Percentiles rank a stretch among this genome's conserved stretches.
Evolutionary conservation across 2,888 invertebrate species (phyloP).

Genomic region (Volucella inanis): DNA sequence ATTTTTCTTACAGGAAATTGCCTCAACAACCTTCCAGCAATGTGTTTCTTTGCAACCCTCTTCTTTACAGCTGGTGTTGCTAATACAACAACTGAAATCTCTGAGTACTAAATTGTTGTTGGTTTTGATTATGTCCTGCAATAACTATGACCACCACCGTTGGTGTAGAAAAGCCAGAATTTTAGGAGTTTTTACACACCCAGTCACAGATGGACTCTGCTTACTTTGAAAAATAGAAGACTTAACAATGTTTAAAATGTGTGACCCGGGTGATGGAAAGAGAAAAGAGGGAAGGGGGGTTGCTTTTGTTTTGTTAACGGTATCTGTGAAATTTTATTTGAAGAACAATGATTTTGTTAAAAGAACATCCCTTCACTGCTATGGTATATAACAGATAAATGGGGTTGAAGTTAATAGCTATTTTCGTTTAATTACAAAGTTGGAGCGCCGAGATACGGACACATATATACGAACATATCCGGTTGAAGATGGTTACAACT

Average conservation of each 20-base stretch:
- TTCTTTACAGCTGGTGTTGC: not conserved
- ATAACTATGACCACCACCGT: slow-evolving; percentile 53
- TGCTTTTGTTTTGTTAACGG: slow-evolving; percentile 36
- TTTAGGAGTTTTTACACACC: slow-evolving; percentile 44
- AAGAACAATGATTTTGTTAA: slow-evolving; percentile 19
- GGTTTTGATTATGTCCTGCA: slow-evolving; percentile 65
- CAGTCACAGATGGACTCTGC: slow-evolving; percentile 25
- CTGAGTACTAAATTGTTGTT: slow-evolving; percentile 13
- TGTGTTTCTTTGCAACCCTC: slow-evolving; percentile 11
- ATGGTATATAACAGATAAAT: slow-evolving; percentile 25
- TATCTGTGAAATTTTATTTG: slow-evolving; percentile 36
- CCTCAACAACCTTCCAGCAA: slow-evolving; percentile 51
- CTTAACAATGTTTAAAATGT: slow-evolving; percentile 31
- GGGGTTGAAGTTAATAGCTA: slow-evolving; percentile 46
- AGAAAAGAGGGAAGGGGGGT: not conserved
- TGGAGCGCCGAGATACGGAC: not conserved
- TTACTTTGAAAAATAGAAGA: slow-evolving; percentile 29
- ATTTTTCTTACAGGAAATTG: slow-evolving; percentile 61
- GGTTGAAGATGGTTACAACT: not conserved
- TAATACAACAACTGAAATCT: not conserved
- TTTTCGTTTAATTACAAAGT: slow-evolving; percentile 23
- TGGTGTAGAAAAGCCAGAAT: slow-evolving; percentile 32
- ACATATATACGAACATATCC: not conserved
- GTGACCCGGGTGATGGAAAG: slow-evolving; percentile 2
- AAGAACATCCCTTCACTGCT: not conserved